Evolutionary conservation across 2,888 invertebrate species (phyloP), one percentile per base, ranked within the genome.

Genomic region (Busseola fusca): DNA sequence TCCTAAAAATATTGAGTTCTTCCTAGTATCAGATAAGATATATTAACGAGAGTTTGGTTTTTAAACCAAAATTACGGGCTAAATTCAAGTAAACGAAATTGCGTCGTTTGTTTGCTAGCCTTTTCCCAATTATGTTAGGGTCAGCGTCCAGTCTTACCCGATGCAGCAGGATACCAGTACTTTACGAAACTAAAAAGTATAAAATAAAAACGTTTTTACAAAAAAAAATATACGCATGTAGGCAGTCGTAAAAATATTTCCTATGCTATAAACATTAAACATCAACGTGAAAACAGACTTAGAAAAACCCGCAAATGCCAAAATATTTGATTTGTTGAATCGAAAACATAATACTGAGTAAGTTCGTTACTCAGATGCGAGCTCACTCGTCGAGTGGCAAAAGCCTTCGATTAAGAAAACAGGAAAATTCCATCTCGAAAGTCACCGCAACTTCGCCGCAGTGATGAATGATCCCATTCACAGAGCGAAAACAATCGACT

Each of bases 361-460:
- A 72, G 42, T 67, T 72, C 27, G 62, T 78, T 30, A 42, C 52
- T 34, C 45, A 54, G 27, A 48, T n/a, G 27, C 34, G 30, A 40
- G 48, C 65, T 56, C 25, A 60, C 59, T 25, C 68, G 30, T 27
- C n/a, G 50, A 66, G 60, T 65, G 57, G 50, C 72, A 78, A 81
- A 83, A 74, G 84, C 69, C 63, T 72, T 75, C 30, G 54, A 76
- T 73, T 57, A 69, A 76, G 80, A 74, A 71, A 84, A 80, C 82
- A 72, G 64, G 78, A 78, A 80, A 84, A 80, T 69, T 75, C 83
- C 85, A 84, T 84, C 64, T 66, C 40, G 60, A 56, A 64, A 84
- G 74, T 74, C 60, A 63, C 72, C 75, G 45, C 77, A 50, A 72
- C 52, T 69, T 64, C 12, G 25, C 64, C 72, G 52, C 67, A 69